These are phyloP conservation scores for Benitochromis conjunctus DNA, from an alignment of 2,113 vertebrate genomes.

Conservation along the genomic window DNA sequence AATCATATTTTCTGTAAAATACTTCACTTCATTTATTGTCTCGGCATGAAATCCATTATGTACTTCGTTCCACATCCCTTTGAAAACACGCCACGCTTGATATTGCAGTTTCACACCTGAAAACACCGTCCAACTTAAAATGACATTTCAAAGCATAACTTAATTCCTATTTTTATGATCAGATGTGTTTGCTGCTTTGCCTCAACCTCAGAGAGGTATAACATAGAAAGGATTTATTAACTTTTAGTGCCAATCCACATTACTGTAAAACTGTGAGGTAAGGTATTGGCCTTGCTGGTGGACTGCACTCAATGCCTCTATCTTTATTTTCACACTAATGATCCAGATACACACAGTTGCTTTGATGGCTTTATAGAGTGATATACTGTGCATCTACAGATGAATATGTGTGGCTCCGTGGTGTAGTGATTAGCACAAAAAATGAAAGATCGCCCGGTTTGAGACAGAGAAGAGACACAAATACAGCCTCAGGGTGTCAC, in stretches of 20 bases:
- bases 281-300: neutral
- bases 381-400: neutral
- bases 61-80: neutral
- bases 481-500: neutral
- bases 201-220: neutral
- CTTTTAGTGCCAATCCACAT: neutral
- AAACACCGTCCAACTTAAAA: neutral
- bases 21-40: conserved; percentile 12
- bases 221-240: neutral
- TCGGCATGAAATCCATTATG: neutral
- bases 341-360: neutral
- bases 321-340: neutral
- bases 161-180: neutral
- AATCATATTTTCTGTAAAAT: neutral
- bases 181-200: neutral
- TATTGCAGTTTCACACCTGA: neutral
- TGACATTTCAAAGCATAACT: neutral
- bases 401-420: neutral
- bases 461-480: neutral
- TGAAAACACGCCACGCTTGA: neutral
- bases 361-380: neutral
- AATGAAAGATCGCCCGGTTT: neutral
- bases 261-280: neutral
- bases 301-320: neutral
- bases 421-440: neutral